phyloP scores from a whole-genome alignment of 2,797 vertebrate species.

The Otolemur crassicaudatus region DNA sequence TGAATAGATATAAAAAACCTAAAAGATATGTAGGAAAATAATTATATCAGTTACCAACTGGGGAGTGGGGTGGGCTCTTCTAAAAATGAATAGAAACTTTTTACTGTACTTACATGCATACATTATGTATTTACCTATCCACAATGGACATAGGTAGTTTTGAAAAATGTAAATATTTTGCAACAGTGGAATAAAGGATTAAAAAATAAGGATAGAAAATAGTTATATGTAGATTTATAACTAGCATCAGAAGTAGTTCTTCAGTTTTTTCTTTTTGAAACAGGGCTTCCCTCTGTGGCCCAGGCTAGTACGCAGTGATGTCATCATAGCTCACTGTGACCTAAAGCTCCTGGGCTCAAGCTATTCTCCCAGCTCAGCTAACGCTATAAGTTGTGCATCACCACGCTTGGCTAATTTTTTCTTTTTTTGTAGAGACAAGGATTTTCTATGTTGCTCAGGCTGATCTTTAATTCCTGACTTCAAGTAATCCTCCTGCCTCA shows the following conservation, averaged over 20 bases:
- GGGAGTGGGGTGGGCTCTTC: not conserved
- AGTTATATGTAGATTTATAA: not conserved
- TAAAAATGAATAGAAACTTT: not conserved
- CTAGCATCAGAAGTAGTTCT: not conserved
- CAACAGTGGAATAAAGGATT: not conserved
- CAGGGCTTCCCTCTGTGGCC: too few relatives aligned
- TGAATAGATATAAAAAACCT: conserved; percentile 9
- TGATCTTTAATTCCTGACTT: too few relatives aligned
- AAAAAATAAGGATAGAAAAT: conserved; percentile 19
- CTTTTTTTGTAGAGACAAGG: too few relatives aligned
- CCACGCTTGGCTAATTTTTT: too few relatives aligned
- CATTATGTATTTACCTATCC: not conserved
- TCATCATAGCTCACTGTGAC: too few relatives aligned
- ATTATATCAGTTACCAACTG: not conserved
- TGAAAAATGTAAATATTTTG: conserved; percentile 1
- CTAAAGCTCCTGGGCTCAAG: too few relatives aligned
- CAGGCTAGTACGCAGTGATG: too few relatives aligned
- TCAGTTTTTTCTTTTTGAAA: not conserved
- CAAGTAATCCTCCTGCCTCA: too few relatives aligned
- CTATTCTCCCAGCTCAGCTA: too few relatives aligned
- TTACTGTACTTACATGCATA: not conserved
- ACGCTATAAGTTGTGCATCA: too few relatives aligned
- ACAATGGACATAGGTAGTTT: not conserved
- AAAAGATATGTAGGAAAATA: not conserved
- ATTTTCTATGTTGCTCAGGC: too few relatives aligned